Base-by-base conservation (phyloP, 2,888 invertebrate species). In the Andricus quercusramuli region DNA sequence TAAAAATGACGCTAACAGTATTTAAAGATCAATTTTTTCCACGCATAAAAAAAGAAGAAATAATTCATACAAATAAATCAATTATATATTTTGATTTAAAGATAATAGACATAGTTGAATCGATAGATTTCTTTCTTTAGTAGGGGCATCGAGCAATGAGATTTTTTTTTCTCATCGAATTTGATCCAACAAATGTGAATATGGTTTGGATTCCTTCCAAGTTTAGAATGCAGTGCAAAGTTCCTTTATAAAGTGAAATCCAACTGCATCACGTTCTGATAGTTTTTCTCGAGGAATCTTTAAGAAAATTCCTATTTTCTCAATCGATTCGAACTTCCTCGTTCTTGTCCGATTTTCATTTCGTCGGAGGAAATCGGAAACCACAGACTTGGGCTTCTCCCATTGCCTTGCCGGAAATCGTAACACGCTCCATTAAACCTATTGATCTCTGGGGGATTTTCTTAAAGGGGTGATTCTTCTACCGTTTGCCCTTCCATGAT, bases 291-390 rank as follows among this genome's bases (percentile, higher is more conserved):
- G 56, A 37, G 32, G 51, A 74, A 74, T 74, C 74, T 56, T 74
- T 59, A 74, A 74, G 56, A 74, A 74, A 74, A 74, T 74, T 6
- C n/a, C 74, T 74, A 56, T 74, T 74, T 56, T 74, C 74, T 32
- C 37, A 56, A 37, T 74, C 74, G 74, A 70, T 74, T 74, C 56
- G 56, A 74, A 74, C 56, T 74, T 74, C 74, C 74, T 68, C 25
- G 83, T 83, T 79, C 83, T 78, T 80, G 81, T 74, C 85, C 84
- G 82, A 85, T 83, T 84, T 85, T 85, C 84, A 85, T 85, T 84
- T 85, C 83, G 84, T 80, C 79, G 79, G 76, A 81, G 85, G 85
- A 85, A 85, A 85, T 85, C 85, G 85, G 85, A 84, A 85, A 85
- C 85, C 83, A 83, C 83, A 80, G 83, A 83, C 79, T 81, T 82